Percentiles rank a stretch among this genome's conserved stretches.
These are phyloP conservation scores for Arctocebus calabarensis DNA, from an alignment of 2,797 vertebrate genomes.

Conservation along the genomic window DNA sequence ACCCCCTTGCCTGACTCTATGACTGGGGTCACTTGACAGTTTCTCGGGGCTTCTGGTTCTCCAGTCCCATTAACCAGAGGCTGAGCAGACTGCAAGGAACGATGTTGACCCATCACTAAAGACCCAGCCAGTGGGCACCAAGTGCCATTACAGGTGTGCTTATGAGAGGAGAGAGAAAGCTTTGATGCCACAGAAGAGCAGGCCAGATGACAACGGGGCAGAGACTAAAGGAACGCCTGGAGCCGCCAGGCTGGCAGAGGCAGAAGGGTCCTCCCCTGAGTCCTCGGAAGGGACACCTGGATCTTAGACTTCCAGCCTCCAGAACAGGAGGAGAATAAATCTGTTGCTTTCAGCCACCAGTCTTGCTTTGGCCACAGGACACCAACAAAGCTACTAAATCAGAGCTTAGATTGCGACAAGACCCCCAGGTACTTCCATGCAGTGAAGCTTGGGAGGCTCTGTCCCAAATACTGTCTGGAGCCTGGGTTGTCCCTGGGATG, in stretches of 20 bases:
- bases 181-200: neutral
- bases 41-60: neutral
- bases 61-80: neutral
- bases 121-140: neutral
- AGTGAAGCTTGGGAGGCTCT: rapidly evolving
- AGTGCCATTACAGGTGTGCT: neutral
- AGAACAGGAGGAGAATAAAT: neutral
- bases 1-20: rapidly evolving
- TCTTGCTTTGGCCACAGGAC: rapidly evolving
- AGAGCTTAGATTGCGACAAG: neutral
- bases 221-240: rapidly evolving
- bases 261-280: neutral
- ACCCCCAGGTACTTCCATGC: rapidly evolving
- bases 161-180: too few species aligned
- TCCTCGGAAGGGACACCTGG: rapidly evolving
- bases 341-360: rapidly evolving
- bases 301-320: rapidly evolving
- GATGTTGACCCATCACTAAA: rapidly evolving
- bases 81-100: rapidly evolving
- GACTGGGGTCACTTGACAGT: rapidly evolving
- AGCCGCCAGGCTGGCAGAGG: rapidly evolving
- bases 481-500: rapidly evolving
- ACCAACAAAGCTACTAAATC: rapidly evolving
- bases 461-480: neutral
- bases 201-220: rapidly evolving